A percentile compares a stretch with the other conserved stretches of the same genome.
Conservation (phyloP, 2,113 vertebrate species). For the Gambusia holbrooki region DNA sequence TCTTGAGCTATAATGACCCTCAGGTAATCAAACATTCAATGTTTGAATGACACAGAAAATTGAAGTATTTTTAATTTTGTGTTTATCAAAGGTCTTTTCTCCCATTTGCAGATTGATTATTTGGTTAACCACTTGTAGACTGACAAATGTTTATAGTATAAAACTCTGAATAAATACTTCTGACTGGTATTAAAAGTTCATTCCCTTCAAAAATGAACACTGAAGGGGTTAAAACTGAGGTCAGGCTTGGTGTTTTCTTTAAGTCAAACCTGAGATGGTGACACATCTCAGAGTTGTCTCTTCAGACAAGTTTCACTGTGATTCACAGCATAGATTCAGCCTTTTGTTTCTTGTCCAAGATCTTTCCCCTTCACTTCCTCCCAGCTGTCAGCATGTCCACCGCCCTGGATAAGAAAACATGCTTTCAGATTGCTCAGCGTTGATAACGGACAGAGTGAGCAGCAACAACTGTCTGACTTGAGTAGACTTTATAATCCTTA, state of each 20-base stretch:
- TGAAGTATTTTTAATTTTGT: neutral
- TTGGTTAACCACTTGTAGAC: neutral
- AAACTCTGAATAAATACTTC: neutral
- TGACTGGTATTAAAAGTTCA: neutral
- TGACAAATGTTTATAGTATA: neutral
- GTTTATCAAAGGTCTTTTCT: neutral
- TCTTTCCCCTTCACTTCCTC: conserved; percentile 46
- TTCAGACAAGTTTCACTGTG: conserved; percentile 2
- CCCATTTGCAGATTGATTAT: neutral
- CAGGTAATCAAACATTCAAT: neutral
- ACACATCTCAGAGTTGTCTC: neutral
- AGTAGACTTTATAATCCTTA: conserved; percentile 19
- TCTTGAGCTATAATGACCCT: neutral
- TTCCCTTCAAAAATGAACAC: neutral
- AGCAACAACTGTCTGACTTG: conserved; percentile 26
- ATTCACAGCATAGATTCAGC: conserved; percentile 13
- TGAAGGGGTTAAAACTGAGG: neutral
- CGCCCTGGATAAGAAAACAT: conserved; percentile 30
- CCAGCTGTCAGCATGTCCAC: conserved; percentile 54
- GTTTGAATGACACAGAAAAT: neutral
- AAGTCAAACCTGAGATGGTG: conserved; percentile 1
- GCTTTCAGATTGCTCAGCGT: conserved; percentile 46
- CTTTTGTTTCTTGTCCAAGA: conserved; percentile 49
- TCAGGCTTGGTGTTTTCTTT: neutral
- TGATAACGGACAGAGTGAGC: conserved; percentile 16